Evolutionary conservation across 2,797 vertebrate species (phyloP).

Genomic region (Sebastes taczanowskii): DNA sequence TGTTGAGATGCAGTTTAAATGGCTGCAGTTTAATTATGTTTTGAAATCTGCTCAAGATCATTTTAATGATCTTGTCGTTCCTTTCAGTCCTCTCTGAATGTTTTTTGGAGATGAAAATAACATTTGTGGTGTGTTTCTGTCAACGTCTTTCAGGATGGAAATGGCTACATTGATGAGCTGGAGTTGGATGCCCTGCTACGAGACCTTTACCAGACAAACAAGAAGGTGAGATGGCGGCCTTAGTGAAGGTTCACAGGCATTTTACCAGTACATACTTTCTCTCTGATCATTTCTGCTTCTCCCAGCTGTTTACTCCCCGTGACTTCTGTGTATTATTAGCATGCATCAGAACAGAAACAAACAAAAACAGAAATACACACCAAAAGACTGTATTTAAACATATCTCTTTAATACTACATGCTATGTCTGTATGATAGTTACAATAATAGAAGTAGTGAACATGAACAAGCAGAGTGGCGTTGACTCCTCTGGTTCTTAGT

Average conservation of each 20-base stretch:
- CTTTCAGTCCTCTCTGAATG: neutral
- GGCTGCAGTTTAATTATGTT: neutral
- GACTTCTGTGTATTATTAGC: neutral
- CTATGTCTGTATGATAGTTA: neutral
- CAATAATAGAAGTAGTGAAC: neutral
- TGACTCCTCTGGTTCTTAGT: neutral
- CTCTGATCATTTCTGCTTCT: neutral
- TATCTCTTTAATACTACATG: neutral
- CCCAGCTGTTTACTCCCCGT: neutral
- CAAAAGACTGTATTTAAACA: neutral
- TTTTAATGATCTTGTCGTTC: neutral
- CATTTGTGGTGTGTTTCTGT: slow-evolving; percentile 6
- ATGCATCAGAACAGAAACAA: neutral
- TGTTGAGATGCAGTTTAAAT: neutral
- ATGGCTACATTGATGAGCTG: slow-evolving; percentile 96
- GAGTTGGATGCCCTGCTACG: slow-evolving; percentile 95
- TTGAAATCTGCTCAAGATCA: neutral
- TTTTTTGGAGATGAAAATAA: neutral
- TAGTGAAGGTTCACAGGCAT: neutral
- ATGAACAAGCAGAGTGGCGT: neutral
- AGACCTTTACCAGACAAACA: slow-evolving; percentile 95
- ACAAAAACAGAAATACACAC: neutral
- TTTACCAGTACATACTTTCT: neutral
- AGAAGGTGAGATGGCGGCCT: slow-evolving; percentile 83
- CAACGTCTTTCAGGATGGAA: slow-evolving; percentile 87